These are phyloP conservation scores for Rattus norvegicus DNA, from an alignment of 2,113 vertebrate genomes.

Conservation along the genomic window GRCr8 NC_086021.1:42853501-42854000, in stretches of 20 bases:
- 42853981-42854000: background rate
- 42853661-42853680: too few species aligned
- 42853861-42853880: background rate
- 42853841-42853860: background rate
- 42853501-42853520: constrained; percentile 83
- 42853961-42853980: background rate
- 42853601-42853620: constrained; percentile 81
- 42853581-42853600: constrained; percentile 37
- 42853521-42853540: constrained; percentile 48
- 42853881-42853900: background rate
- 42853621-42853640: too few species aligned
- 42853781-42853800: background rate
- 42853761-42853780: background rate
- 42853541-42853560: constrained; percentile 82
- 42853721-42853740: too few species aligned
- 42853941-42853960: background rate
- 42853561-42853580: constrained; percentile 85
- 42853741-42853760: too few species aligned
- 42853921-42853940: background rate
- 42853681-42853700: too few species aligned
- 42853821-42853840: background rate
- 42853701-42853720: too few species aligned
- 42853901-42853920: background rate
- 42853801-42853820: background rate
- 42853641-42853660: too few species aligned